Evolutionary conservation across 2,888 invertebrate species (phyloP), one percentile per base, ranked within the genome.

Genomic region (Pterobdella sp.): DNA sequence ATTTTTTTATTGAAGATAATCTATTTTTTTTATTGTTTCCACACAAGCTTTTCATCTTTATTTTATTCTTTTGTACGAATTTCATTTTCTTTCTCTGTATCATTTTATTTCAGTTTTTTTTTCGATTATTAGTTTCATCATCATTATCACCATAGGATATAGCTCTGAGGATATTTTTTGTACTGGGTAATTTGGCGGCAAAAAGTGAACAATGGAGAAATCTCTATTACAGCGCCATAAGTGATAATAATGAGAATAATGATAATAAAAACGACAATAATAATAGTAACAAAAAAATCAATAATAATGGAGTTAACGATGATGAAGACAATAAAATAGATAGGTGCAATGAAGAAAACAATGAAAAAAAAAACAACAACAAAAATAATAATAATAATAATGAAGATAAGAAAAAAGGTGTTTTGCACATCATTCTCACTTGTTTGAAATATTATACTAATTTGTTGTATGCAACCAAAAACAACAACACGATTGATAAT

Each of bases 311-410:
- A 14, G 29, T 10, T 70, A 29, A 70, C 29, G 1, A 52, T 70
- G n/a, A 70, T 56, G 29, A 52, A 14, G 29, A 60, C 60, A 49
- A 52, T 60, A 49, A n/a, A 18, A 4, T 14, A 64, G 65, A 32
- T 31, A 26, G 31, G n/a, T 37, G 65, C 14, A 35, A 65, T 64
- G 65, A 72, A 2, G 37, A 66, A 35, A 63, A 72, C 1, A 35
- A 66, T 66, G 36, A 64, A 10, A 29, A 66, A 37, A 63, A 65
- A 29, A 3, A 72, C 26, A 29, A 66, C 22, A 34, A 36, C 65
- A 63, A 65, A 37, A 35, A 66, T 72, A 63, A 37, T 66, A 26
- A 65, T n/a, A 36, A 42, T 14, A 42, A 42, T 14, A 42, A 42
- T 14, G 18, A 42, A 14, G 18, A 42, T 14, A 42, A 42, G 18